A percentile compares a stretch with the other conserved stretches of the same genome.
phyloP scores from a whole-genome alignment of 2,888 invertebrate genomes.

The Tachina grossa region DNA sequence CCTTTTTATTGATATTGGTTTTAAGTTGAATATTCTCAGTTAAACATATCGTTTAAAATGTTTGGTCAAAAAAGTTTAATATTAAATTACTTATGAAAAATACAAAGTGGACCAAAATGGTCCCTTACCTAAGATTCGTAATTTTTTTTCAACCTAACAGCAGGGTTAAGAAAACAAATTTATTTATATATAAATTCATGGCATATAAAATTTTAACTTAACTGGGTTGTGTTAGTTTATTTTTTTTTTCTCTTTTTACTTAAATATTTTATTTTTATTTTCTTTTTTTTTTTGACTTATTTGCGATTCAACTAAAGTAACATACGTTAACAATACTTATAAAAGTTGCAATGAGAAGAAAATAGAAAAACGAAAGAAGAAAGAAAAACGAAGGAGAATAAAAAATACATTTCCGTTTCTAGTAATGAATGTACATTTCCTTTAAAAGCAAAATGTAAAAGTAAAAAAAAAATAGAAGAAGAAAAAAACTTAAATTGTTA shows the following conservation, averaged over 20 bases:
- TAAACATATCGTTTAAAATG: too few relatives aligned
- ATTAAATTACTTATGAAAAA: too few relatives aligned
- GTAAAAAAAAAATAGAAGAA: too few relatives aligned
- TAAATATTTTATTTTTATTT: not conserved
- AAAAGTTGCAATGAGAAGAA: not conserved
- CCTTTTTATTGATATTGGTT: too few relatives aligned
- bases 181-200: not conserved
- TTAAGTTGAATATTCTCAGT: too few relatives aligned
- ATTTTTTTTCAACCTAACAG: too few relatives aligned
- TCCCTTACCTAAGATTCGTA: too few relatives aligned
- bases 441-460: slow-evolving; percentile 44
- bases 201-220: slow-evolving; percentile 28
- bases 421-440: slow-evolving; percentile 70
- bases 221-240: slow-evolving; percentile 15
- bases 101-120: too few relatives aligned
- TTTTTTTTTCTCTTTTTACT: not conserved
- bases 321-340: slow-evolving; percentile 54
- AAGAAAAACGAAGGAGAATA: slow-evolving; percentile 18
- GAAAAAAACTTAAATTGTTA: not conserved
- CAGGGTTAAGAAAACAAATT: not conserved
- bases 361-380: not conserved
- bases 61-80: too few relatives aligned
- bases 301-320: slow-evolving; percentile 35
- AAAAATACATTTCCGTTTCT: slow-evolving; percentile 64
- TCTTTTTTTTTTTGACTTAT: not conserved